Evolutionary conservation across 2,797 vertebrate species (phyloP).

Genomic region (Lophotriccus pileatus): DNA sequence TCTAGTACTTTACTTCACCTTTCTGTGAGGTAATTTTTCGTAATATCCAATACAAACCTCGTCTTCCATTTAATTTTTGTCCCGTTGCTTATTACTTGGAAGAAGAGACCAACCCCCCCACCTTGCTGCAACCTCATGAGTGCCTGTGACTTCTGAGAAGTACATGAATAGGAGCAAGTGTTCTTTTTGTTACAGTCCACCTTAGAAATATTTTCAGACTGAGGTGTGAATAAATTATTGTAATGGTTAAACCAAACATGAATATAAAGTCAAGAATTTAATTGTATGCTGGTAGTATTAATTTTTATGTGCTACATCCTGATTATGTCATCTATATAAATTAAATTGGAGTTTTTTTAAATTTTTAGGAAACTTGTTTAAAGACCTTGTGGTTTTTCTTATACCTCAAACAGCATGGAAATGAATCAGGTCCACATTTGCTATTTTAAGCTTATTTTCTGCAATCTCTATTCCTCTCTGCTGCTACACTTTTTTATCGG

Average conservation of each 20-base stretch:
- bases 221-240: background rate
- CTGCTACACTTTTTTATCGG: background rate
- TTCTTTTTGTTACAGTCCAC: background rate
- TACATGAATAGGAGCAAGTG: background rate
- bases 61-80: background rate
- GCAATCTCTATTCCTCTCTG: background rate
- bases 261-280: background rate
- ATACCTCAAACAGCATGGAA: background rate
- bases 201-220: background rate
- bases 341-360: background rate
- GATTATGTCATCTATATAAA: background rate
- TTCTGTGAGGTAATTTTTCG: background rate
- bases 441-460: background rate
- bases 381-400: background rate
- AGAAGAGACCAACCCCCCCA: background rate
- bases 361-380: background rate
- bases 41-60: background rate
- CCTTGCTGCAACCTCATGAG: background rate
- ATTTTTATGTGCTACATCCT: background rate
- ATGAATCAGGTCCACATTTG: background rate
- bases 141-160: background rate
- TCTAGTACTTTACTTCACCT: background rate
- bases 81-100: background rate
- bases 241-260: background rate
- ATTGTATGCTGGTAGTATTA: no score